Evolutionary conservation across 2,797 vertebrate genomes (phyloP).

Genomic region (Gobionotothen gibberifrons): DNA sequence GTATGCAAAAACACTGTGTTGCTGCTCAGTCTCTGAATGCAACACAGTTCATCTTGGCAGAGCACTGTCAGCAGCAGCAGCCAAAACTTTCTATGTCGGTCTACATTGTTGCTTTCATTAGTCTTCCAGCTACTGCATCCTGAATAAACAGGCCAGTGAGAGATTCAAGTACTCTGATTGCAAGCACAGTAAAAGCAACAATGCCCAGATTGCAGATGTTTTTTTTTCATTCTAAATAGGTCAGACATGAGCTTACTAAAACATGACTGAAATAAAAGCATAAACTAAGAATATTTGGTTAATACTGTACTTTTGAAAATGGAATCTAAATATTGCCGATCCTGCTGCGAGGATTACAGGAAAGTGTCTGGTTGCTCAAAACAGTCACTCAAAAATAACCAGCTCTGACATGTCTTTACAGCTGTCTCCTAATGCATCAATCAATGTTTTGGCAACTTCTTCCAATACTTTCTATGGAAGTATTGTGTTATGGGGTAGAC

Average conservation of each 20-base stretch:
- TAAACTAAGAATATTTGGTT: constrained; percentile 4
- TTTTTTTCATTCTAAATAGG: constrained; percentile 10
- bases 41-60: constrained; percentile 60
- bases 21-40: constrained; percentile 30
- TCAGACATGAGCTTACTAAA: constrained; percentile 18
- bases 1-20: constrained; percentile 30
- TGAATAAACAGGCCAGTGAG: constrained; percentile 21
- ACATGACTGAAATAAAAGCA: constrained; percentile 2
- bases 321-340: background rate
- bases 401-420: background rate
- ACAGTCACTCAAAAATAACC: background rate
- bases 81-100: constrained; percentile 43
- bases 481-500: background rate
- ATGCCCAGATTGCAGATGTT: constrained; percentile 7
- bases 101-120: constrained; percentile 36
- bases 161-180: constrained; percentile 10
- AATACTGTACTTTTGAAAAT: background rate
- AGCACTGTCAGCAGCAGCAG: constrained; percentile 32
- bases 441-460: constrained; percentile 1
- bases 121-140: constrained; percentile 37
- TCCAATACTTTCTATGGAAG: background rate
- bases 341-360: background rate
- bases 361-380: background rate
- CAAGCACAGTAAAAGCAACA: constrained; percentile 24
- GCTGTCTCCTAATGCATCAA: background rate